Conservation (phyloP, 2,797 vertebrate species). For the Thunnus albacares region DNA sequence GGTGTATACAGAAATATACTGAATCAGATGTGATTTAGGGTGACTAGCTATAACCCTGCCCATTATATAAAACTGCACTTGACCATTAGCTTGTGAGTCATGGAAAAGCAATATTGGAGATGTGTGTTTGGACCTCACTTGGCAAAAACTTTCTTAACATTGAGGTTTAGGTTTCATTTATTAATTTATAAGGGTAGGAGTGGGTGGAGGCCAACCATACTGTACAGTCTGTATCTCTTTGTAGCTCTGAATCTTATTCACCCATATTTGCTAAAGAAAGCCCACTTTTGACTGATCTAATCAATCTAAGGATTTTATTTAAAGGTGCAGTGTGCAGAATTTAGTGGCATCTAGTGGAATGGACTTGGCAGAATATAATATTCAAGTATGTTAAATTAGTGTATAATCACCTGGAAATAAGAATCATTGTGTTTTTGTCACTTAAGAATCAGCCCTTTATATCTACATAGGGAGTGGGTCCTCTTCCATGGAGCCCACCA, state of each 20-base stretch:
- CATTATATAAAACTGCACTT: background rate
- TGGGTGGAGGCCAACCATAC: background rate
- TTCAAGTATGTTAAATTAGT: too few species aligned
- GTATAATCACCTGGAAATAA: too few species aligned
- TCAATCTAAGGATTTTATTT: background rate
- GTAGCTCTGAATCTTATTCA: background rate
- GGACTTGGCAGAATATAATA: too few species aligned
- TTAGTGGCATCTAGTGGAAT: too few species aligned
- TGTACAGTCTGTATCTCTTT: background rate
- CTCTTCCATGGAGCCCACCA: too few species aligned
- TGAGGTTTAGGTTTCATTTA: background rate
- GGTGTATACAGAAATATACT: background rate
- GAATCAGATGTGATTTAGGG: constrained; percentile 4
- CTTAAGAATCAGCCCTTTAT: too few species aligned
- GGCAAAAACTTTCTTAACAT: background rate
- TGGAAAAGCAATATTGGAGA: background rate
- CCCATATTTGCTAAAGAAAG: too few species aligned
- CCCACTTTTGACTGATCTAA: background rate
- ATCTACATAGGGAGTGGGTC: too few species aligned
- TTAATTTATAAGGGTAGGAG: background rate
- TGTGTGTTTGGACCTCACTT: background rate
- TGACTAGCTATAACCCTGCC: too few species aligned
- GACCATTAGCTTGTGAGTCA: background rate
- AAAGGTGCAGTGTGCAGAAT: too few species aligned
- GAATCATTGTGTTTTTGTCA: too few species aligned